Evolutionary conservation across 2,797 vertebrate species (phyloP), one percentile per base, ranked within the genome.

Genomic region (Sebastes alutus): DNA sequence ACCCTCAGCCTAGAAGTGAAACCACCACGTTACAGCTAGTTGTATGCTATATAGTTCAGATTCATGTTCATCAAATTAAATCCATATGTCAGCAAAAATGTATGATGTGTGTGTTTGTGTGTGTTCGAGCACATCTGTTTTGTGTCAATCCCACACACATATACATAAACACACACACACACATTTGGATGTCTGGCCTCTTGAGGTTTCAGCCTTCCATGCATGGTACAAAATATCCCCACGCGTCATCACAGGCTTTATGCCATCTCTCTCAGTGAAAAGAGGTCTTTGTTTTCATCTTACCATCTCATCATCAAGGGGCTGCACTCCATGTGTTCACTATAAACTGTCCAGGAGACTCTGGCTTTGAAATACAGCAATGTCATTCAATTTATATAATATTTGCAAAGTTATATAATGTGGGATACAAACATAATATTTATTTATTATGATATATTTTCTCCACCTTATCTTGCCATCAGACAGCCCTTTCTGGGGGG

Each of bases 241-340:
- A 81, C 60, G 33, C 9, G 18, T 87, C 82, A 82, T 80, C 77
- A 88, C 84, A 78, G 70, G 78, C 81, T 78, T 64, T 86, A 85
- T 81, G 66, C 58, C 42, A 76, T 73, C 67, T 25, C 11, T 66
- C 66, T 69, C 16, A 56, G 60, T 81, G 82, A 90, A 88, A 64
- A 83, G 75, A 81, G 76, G 72, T 66, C 88, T 90, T 92, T 93
- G 91, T 93, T 88, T 92, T 87, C 80, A 69, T 87, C 85, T 86
- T 60, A 82, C 64, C 81, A 74, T 85, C 68, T 82, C 75, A 87
- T 81, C 82, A 77, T 77, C 49, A 54, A 76, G 56, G 6, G 46
- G 69, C 80, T 74, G 30, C 27, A 20, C 33, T 67, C 71, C 64
- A 56, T 80, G 80, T 85, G 74, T 58, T 88, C 75, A 63, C 54